Conservation (phyloP, 2,113 vertebrate species). For the Syngnathoides biaculeatus region DNA sequence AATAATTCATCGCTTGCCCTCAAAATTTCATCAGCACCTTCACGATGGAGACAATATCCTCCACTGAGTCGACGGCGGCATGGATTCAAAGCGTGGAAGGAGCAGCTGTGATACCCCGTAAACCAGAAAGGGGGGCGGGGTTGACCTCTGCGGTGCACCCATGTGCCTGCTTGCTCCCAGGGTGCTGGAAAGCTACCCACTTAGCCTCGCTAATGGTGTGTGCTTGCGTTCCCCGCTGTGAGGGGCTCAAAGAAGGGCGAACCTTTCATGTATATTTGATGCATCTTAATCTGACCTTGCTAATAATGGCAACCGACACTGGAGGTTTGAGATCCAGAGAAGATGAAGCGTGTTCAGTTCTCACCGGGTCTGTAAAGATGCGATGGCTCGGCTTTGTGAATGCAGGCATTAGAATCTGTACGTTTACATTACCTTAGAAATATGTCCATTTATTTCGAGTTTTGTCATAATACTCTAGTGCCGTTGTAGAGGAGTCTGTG, state of each 20-base stretch:
- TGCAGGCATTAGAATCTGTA: background rate
- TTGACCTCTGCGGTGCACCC: background rate
- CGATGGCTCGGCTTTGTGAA: background rate
- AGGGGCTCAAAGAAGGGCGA: background rate
- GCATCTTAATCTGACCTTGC: conserved; percentile 3
- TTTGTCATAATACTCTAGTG: background rate
- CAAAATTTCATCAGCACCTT: conserved; percentile 68
- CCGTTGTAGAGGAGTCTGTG: background rate
- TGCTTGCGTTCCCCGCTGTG: background rate
- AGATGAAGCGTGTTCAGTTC: background rate
- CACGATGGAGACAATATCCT: conserved; percentile 55
- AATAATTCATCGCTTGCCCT: conserved; percentile 71
- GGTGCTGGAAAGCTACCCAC: background rate
- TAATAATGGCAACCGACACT: background rate
- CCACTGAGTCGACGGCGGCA: conserved; percentile 24
- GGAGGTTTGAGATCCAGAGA: background rate
- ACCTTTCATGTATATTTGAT: conserved; percentile 6
- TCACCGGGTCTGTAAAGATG: background rate
- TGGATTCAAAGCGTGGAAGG: conserved; percentile 9
- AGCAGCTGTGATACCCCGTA: background rate
- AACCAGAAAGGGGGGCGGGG: background rate
- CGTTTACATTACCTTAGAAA: background rate
- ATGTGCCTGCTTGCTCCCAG: background rate
- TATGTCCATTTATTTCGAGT: background rate
- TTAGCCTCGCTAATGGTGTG: conserved; percentile 1